These are phyloP conservation scores for Phaonia tiefii DNA, from an alignment of 2,888 invertebrate species.

Conservation along the genomic window DNA sequence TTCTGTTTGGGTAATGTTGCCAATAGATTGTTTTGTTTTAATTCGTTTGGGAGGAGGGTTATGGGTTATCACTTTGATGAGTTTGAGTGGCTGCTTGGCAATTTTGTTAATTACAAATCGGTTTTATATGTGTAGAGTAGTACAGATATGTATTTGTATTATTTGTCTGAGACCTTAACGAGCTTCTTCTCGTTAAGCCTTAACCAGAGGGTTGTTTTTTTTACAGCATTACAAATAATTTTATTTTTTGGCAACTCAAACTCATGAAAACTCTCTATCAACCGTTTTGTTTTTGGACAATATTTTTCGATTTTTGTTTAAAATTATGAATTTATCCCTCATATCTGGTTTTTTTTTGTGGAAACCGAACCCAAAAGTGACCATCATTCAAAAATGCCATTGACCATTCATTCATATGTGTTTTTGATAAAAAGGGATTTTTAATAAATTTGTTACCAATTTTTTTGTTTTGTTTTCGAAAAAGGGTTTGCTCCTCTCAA, in stretches of 20 bases:
- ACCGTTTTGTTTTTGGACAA: slow-evolving; percentile 49
- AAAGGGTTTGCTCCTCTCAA: slow-evolving; percentile 57
- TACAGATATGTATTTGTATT: slow-evolving; percentile 45
- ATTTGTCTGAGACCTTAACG: slow-evolving; percentile 62
- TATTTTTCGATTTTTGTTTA: slow-evolving; percentile 44
- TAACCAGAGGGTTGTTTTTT: slow-evolving; percentile 59
- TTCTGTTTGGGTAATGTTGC: slow-evolving; percentile 19
- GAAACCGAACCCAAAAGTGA: slow-evolving; percentile 54
- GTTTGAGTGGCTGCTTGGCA: slow-evolving; percentile 78
- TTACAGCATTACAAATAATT: slow-evolving; percentile 3
- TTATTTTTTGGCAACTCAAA: slow-evolving; percentile 51
- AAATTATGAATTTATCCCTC: slow-evolving; percentile 63
- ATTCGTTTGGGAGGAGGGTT: slow-evolving; percentile 14
- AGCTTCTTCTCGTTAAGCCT: slow-evolving; percentile 52
- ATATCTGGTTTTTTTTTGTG: background rate
- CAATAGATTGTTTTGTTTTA: slow-evolving; percentile 20
- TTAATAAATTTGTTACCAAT: slow-evolving; percentile 68
- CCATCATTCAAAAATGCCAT: slow-evolving; percentile 67
- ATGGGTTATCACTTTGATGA: slow-evolving; percentile 56
- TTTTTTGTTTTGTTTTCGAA: slow-evolving; percentile 18
- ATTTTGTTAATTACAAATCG: slow-evolving; percentile 81
- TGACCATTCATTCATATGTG: slow-evolving; percentile 54
- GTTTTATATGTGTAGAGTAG: slow-evolving; percentile 68
- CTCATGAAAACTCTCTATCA: slow-evolving; percentile 30
- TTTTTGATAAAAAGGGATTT: slow-evolving; percentile 64